Conservation (phyloP, 92 coral and sea anemone species). For the Phenganax marumi region DNA sequence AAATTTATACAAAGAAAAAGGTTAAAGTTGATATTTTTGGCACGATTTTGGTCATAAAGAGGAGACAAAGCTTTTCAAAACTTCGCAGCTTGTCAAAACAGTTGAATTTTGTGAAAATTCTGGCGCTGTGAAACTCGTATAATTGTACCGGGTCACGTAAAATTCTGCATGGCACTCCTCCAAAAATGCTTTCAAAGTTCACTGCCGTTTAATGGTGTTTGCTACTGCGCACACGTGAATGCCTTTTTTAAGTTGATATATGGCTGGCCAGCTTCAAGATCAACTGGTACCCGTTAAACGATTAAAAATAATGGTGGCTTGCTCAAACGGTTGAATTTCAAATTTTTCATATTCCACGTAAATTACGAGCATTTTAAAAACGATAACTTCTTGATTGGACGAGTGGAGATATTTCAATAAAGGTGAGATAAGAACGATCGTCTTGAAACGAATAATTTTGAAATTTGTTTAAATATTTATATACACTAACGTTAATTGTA, state of each 20-base stretch:
- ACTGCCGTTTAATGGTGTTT: background rate
- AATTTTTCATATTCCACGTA: background rate
- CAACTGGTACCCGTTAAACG: conserved; percentile 30
- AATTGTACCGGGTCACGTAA: too few relatives aligned
- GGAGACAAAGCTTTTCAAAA: too few relatives aligned
- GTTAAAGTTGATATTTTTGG: too few relatives aligned
- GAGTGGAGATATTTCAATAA: background rate
- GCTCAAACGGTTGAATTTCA: background rate
- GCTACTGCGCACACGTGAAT: conserved; percentile 9
- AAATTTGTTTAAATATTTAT: background rate
- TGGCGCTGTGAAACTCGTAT: too few relatives aligned
- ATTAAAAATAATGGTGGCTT: conserved; percentile 25
- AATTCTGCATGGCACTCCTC: background rate
- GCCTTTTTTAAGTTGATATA: conserved; percentile 15
- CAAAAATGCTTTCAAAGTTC: background rate
- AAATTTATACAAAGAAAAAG: too few relatives aligned
- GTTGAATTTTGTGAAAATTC: background rate
- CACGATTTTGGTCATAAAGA: too few relatives aligned
- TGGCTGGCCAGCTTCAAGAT: conserved; percentile 9
- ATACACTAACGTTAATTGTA: background rate
- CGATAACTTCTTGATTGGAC: background rate
- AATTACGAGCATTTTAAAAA: background rate
- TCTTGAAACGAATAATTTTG: background rate
- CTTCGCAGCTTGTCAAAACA: background rate
- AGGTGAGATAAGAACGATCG: conserved; percentile 7